These are phyloP conservation scores for Platypus cylindrus DNA, from an alignment of 2,888 invertebrate genomes.

Conservation along the genomic window DNA sequence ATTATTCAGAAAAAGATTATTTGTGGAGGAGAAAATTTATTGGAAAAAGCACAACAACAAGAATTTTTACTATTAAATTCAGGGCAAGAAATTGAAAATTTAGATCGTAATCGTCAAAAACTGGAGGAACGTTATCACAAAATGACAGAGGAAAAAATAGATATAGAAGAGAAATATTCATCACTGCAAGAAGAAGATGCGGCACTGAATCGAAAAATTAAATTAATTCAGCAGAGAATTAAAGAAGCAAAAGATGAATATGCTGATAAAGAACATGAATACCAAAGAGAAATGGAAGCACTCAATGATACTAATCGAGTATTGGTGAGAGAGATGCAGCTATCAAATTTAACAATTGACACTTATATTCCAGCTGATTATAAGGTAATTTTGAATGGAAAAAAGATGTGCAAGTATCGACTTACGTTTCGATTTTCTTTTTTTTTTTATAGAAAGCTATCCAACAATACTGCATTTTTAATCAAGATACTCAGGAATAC, in stretches of 20 bases:
- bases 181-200: constrained; percentile 89
- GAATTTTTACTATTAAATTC: constrained; percentile 80
- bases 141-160: constrained; percentile 84
- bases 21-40: constrained; percentile 94
- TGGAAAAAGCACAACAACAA: constrained; percentile 94
- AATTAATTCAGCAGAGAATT: constrained; percentile 75
- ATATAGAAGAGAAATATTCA: constrained; percentile 90
- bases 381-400: constrained; percentile 45
- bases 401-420: background rate
- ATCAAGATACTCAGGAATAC: constrained; percentile 98
- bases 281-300: constrained; percentile 94
- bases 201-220: constrained; percentile 84
- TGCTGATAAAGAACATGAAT: constrained; percentile 81
- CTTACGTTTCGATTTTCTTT: background rate
- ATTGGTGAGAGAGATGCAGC: constrained; percentile 76
- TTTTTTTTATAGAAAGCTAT: constrained; percentile 57
- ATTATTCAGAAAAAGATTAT: constrained; percentile 90
- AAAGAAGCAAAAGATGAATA: constrained; percentile 77
- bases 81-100: constrained; percentile 64
- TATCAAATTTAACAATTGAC: constrained; percentile 83
- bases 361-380: constrained; percentile 90
- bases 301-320: constrained; percentile 86
- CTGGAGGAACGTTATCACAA: constrained; percentile 71
- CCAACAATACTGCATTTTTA: constrained; percentile 89
- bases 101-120: constrained; percentile 67